Percentiles rank a stretch among this genome's conserved stretches.
Conservation (phyloP, 2,888 invertebrate genomes). For the Oligia strigilis region DNA sequence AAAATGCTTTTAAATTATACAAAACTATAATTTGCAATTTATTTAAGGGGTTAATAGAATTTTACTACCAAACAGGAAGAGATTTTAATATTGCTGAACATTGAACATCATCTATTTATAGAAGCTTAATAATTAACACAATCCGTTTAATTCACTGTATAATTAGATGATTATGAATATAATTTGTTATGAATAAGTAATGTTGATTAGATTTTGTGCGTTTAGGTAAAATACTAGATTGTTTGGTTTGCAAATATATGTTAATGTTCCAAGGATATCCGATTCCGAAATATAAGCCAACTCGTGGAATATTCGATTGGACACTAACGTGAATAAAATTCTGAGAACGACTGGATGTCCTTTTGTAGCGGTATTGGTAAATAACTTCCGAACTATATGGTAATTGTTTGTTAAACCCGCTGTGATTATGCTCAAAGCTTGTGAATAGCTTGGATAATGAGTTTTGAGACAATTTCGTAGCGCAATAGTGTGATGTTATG, state of each 20-base stretch:
- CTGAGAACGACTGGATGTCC: constrained; percentile 34
- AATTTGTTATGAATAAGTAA: not conserved
- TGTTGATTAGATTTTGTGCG: constrained; percentile 2
- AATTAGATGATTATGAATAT: constrained; percentile 21
- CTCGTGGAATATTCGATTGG: constrained; percentile 20
- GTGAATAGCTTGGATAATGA: constrained; percentile 19
- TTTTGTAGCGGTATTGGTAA: constrained; percentile 19
- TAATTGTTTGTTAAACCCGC: constrained; percentile 4
- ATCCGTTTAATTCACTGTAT: constrained; percentile 27
- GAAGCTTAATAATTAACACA: not conserved
- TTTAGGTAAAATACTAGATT: constrained; percentile 10
- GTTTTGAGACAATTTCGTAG: constrained; percentile 5
- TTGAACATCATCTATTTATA: too few relatives aligned
- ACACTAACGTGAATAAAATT: constrained; percentile 18
- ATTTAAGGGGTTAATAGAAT: too few relatives aligned
- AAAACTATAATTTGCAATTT: too few relatives aligned
- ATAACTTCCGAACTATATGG: constrained; percentile 8
- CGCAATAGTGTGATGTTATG: not conserved
- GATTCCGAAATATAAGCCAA: constrained; percentile 36
- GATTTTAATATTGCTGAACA: too few relatives aligned
- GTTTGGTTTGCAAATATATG: constrained; percentile 43
- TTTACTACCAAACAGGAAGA: too few relatives aligned
- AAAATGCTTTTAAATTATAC: too few relatives aligned
- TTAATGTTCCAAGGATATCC: constrained; percentile 47
- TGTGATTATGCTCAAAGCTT: not conserved